phyloP scores from a whole-genome alignment of 2,888 invertebrate species.

The Acanthosepion pharaonis region DNA sequence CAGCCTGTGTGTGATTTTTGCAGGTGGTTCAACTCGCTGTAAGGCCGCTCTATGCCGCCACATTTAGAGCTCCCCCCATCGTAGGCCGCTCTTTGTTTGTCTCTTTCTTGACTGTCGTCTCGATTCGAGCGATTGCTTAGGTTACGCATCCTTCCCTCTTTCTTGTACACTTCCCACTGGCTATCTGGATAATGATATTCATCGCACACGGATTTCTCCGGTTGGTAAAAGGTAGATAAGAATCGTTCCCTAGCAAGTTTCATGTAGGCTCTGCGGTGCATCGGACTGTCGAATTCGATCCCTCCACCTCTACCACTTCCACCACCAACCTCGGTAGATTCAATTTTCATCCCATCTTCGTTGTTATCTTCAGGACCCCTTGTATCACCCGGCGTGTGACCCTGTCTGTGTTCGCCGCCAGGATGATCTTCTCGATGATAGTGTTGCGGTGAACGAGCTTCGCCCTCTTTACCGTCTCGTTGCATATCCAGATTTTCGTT shows the following conservation, averaged over 20 bases:
- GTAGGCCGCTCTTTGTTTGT: neutral
- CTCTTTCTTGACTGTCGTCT: neutral
- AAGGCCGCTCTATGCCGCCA: neutral
- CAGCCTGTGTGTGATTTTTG: neutral
- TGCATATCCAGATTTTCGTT: slow-evolving; percentile 37
- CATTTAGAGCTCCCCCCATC: neutral
- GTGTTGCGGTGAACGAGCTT: neutral
- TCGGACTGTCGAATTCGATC: slow-evolving; percentile 33
- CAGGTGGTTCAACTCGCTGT: slow-evolving; percentile 37
- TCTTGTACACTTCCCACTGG: slow-evolving; percentile 39
- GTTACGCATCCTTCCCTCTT: slow-evolving; percentile 36
- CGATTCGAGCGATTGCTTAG: neutral
- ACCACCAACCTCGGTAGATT: neutral
- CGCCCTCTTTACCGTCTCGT: neutral
- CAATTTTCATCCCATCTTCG: neutral
- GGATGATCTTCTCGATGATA: neutral
- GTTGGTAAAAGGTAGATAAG: slow-evolving; percentile 40
- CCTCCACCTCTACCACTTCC: neutral
- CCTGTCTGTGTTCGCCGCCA: no score
- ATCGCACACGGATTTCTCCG: slow-evolving; percentile 33
- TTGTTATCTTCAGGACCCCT: slow-evolving; percentile 2
- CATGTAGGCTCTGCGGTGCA: slow-evolving; percentile 34
- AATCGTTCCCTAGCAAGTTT: slow-evolving; percentile 36
- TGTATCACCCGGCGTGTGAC: neutral
- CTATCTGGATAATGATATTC: slow-evolving; percentile 38